phyloP scores from a whole-genome alignment of 2,113 vertebrate genomes.

The Andinoacara biseriatus region DNA sequence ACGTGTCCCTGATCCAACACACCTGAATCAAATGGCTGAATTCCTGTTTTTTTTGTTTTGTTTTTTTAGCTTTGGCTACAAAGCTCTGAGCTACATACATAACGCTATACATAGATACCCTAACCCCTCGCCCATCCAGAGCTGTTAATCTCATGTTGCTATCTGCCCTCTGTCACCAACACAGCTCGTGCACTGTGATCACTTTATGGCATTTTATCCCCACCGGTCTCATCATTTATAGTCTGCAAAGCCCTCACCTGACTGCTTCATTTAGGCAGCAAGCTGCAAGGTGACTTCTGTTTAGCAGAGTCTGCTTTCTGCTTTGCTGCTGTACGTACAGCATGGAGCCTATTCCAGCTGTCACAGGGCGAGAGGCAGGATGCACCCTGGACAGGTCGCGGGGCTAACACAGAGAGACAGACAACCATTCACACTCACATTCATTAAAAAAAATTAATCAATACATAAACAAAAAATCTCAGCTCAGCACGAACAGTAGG shows the following conservation, averaged over 20 bases:
- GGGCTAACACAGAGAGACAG: too few relatives aligned
- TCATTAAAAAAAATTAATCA: background rate
- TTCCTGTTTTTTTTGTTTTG: background rate
- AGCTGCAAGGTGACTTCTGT: too few relatives aligned
- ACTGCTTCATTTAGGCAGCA: too few relatives aligned
- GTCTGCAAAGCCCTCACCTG: background rate
- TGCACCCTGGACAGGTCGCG: too few relatives aligned
- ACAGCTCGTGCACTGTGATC: background rate
- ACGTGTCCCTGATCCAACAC: too few relatives aligned
- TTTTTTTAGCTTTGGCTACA: background rate
- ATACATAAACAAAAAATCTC: background rate
- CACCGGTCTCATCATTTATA: background rate
- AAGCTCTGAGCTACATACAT: background rate
- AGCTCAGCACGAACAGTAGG: background rate
- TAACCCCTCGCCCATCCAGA: background rate
- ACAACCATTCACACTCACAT: too few relatives aligned
- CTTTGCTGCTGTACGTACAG: too few relatives aligned
- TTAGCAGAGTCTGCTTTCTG: too few relatives aligned
- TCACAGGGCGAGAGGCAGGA: too few relatives aligned
- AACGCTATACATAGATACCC: too few relatives aligned
- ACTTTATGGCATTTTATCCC: background rate
- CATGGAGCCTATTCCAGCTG: too few relatives aligned
- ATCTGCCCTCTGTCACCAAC: background rate
- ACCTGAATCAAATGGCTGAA: too few relatives aligned
- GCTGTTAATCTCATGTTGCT: background rate